Evolutionary conservation across 35 echinoderm and acorn worm species (phyloP).

Genomic region (Hemicentrotus pulcherrimus): DNA sequence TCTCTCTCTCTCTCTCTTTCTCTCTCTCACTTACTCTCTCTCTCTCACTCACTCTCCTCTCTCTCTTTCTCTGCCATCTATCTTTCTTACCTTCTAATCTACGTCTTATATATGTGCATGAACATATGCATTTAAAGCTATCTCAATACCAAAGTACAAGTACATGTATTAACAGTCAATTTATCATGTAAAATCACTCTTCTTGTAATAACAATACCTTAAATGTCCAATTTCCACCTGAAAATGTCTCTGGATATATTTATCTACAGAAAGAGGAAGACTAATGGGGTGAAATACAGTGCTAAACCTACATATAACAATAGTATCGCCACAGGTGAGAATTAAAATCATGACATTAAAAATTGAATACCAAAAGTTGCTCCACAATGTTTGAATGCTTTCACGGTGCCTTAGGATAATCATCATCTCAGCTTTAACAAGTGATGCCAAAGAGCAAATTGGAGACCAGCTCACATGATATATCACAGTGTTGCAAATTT

Average conservation of each 20-base stretch:
- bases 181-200: neutral
- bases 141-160: neutral
- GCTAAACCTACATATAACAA: neutral
- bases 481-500: neutral
- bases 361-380: too few species aligned
- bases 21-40: neutral
- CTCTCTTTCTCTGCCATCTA: neutral
- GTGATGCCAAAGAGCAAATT: too few species aligned
- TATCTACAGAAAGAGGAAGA: neutral
- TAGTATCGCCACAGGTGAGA: neutral
- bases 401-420: too few species aligned
- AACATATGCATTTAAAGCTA: neutral
- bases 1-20: neutral
- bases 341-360: too few species aligned
- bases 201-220: neutral
- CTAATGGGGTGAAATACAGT: neutral
- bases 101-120: neutral
- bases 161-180: neutral
- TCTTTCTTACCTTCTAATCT: neutral
- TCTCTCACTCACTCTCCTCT: neutral
- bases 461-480: too few species aligned
- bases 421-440: too few species aligned
- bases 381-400: too few species aligned
- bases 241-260: neutral
- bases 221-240: neutral